phyloP scores from a whole-genome alignment of 2,888 invertebrate species.

The Miltochrista miniata region DNA sequence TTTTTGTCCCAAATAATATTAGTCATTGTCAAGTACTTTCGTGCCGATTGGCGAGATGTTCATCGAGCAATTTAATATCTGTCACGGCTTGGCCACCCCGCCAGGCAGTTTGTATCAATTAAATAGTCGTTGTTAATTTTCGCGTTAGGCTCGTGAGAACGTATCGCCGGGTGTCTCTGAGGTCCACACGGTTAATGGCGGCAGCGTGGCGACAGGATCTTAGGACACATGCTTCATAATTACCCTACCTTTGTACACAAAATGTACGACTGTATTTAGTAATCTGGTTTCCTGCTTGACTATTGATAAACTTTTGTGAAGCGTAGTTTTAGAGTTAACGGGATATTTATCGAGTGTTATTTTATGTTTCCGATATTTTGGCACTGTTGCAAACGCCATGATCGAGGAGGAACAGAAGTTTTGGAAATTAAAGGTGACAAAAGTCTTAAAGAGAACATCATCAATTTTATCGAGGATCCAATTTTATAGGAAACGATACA shows the following conservation, averaged over 20 bases:
- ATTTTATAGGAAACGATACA: too few species aligned
- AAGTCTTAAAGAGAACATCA: too few species aligned
- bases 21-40: slow-evolving; percentile 30
- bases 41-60: slow-evolving; percentile 26
- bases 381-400: too few species aligned
- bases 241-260: slow-evolving; percentile 5
- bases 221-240: slow-evolving; percentile 18
- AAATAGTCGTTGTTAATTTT: slow-evolving; percentile 72
- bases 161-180: slow-evolving; percentile 38
- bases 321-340: too few species aligned
- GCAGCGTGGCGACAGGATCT: slow-evolving; percentile 36
- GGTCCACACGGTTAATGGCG: slow-evolving; percentile 47
- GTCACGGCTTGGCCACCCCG: slow-evolving; percentile 37
- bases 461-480: too few species aligned
- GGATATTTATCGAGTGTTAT: too few species aligned
- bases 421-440: too few species aligned
- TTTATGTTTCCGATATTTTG: too few species aligned
- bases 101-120: slow-evolving; percentile 71
- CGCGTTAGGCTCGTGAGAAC: slow-evolving; percentile 68
- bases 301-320: too few species aligned
- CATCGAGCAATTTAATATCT: slow-evolving; percentile 35
- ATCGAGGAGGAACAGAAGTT: too few species aligned
- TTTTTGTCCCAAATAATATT: slow-evolving; percentile 19
- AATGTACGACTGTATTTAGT: background rate
- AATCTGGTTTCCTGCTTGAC: too few species aligned